phyloP scores from a whole-genome alignment of 1,140 invertebrate species.

The Ectropis grisescens region DNA sequence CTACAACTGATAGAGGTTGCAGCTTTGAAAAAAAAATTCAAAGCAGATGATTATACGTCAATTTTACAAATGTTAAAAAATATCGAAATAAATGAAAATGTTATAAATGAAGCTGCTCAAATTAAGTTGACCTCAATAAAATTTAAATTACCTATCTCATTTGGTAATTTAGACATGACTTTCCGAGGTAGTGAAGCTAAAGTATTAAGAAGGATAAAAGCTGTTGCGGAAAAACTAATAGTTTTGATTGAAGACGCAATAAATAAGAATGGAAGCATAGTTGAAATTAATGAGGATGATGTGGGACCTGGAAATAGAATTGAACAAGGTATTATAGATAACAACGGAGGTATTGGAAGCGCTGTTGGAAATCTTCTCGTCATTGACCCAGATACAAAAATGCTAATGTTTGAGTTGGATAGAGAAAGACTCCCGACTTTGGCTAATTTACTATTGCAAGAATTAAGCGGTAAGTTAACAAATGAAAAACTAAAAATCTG shows the following conservation, averaged over 20 bases:
- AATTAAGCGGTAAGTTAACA: slow-evolving; percentile 1
- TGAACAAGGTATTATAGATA: slow-evolving; percentile 1
- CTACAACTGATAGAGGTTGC: slow-evolving; percentile 3
- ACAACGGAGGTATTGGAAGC: slow-evolving; percentile 7
- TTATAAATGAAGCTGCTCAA: slow-evolving; percentile 3
- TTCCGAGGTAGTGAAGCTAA: neutral
- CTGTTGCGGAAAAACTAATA: too few species aligned
- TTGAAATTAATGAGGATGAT: slow-evolving; percentile 4
- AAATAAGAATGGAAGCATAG: slow-evolving; percentile 1
- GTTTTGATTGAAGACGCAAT: too few species aligned
- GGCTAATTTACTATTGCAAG: neutral
- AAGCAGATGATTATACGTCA: slow-evolving; percentile 4
- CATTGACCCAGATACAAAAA: slow-evolving; percentile 4
- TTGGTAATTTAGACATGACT: slow-evolving; percentile 12
- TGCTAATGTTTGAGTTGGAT: slow-evolving; percentile 8
- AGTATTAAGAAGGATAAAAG: too few species aligned
- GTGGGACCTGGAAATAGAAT: slow-evolving; percentile 3
- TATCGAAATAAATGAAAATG: slow-evolving; percentile 3
- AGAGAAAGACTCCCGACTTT: neutral
- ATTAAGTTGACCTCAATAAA: slow-evolving; percentile 1
- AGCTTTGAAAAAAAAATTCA: slow-evolving; percentile 4
- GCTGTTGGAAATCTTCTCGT: slow-evolving; percentile 11
- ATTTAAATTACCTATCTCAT: slow-evolving; percentile 9
- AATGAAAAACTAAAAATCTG: slow-evolving; percentile 4
- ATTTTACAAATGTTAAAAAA: slow-evolving; percentile 4